phyloP scores from a whole-genome alignment of 2,113 vertebrate species.

The Sigmodon hispidus region DNA sequence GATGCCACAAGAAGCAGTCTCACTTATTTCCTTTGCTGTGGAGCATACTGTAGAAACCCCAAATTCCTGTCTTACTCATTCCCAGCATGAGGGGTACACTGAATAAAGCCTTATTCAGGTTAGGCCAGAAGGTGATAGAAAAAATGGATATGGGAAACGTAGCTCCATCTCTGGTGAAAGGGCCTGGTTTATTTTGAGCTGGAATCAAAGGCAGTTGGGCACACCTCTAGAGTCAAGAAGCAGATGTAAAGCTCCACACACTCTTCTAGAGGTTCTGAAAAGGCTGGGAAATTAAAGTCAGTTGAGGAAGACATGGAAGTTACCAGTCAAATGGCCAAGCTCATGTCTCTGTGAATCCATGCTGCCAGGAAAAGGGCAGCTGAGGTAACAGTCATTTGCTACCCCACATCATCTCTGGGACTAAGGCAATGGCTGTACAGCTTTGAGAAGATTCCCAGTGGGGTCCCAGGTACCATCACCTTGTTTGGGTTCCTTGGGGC shows the following conservation, averaged over 20 bases:
- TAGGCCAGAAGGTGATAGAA: not conserved
- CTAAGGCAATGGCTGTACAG: no score
- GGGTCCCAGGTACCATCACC: no score
- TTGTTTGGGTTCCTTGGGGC: no score
- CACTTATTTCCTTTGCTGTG: not conserved
- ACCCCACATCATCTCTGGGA: no score
- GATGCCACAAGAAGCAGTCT: not conserved
- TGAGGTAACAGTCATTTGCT: no score
- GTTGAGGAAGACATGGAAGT: no score
- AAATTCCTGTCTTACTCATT: no score
- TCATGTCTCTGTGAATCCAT: no score
- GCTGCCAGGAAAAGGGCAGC: no score
- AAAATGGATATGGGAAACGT: not conserved
- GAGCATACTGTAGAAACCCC: not conserved
- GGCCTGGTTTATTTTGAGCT: not conserved
- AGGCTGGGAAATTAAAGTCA: no score
- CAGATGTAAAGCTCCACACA: not conserved
- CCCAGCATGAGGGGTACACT: not conserved
- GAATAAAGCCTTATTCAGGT: not conserved
- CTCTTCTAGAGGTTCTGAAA: not conserved
- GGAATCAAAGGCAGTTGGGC: not conserved
- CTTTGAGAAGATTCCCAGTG: no score
- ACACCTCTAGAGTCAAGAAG: not conserved
- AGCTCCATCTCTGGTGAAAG: not conserved
- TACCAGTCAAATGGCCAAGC: no score